These are phyloP conservation scores for Morelia viridis DNA, from an alignment of 2,797 vertebrate genomes.

Conservation along the genomic window DNA sequence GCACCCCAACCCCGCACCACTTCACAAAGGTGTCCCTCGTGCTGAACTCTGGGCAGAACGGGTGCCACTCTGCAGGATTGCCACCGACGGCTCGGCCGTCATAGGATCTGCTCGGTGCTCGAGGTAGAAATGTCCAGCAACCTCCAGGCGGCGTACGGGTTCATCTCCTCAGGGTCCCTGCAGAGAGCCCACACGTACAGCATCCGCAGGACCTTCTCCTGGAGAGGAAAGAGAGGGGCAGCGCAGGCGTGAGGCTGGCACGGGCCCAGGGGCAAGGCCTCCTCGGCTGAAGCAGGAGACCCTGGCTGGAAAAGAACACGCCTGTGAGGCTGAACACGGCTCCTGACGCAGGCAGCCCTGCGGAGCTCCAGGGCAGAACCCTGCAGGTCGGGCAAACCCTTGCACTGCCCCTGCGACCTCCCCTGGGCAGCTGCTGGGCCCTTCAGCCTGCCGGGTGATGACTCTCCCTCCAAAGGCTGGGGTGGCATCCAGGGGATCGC, in stretches of 20 bases:
- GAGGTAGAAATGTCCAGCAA: conserved; percentile 92
- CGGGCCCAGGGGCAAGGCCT: no score
- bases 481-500: no score
- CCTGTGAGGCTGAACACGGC: not conserved
- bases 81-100: conserved; percentile 48
- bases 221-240: not conserved
- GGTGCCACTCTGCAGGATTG: not conserved
- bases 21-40: not conserved
- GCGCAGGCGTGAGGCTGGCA: not conserved
- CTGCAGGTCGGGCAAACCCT: no score
- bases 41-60: not conserved
- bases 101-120: conserved; percentile 92
- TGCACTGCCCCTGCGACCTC: no score
- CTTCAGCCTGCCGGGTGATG: no score
- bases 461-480: no score
- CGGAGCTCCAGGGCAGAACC: no score
- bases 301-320: not conserved
- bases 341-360: not conserved
- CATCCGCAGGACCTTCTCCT: conserved; percentile 94
- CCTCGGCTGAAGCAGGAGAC: no score
- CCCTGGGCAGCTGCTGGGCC: no score
- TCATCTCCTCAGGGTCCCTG: conserved; percentile 92
- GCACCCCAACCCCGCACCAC: fast-evolving
- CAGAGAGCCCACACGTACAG: conserved; percentile 96
- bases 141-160: conserved; percentile 91